These are phyloP conservation scores for Eilema griseolum DNA, from an alignment of 2,888 invertebrate species.

Conservation along the genomic window DNA sequence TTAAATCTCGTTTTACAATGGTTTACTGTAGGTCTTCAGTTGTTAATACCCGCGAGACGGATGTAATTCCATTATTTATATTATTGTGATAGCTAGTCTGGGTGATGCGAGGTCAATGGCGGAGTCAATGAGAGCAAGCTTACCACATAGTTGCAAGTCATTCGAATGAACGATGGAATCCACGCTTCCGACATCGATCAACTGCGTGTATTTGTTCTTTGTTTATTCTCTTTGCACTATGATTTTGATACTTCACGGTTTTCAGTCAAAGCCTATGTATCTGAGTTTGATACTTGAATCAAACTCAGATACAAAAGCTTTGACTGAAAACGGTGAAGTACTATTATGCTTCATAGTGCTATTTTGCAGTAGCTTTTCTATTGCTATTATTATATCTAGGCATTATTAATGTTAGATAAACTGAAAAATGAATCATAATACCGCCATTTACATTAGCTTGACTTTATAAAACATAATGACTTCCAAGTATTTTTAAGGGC, in stretches of 20 bases:
- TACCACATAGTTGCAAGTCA: conserved; percentile 79
- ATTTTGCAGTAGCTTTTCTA: neutral
- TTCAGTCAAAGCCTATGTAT: neutral
- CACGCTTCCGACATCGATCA: conserved; percentile 82
- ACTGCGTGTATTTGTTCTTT: conserved; percentile 64
- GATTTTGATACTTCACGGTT: conserved; percentile 18
- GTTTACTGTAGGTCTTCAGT: conserved; percentile 64
- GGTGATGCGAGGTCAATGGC: conserved; percentile 79
- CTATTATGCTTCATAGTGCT: no score
- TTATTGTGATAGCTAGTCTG: conserved; percentile 76
- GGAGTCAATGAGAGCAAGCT: conserved; percentile 84
- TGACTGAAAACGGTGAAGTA: conserved; percentile 5
- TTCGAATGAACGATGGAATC: conserved; percentile 78
- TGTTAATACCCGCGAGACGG: conserved; percentile 73
- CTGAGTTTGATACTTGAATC: neutral
- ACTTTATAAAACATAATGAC: conserved; percentile 5
- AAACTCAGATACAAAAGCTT: no score
- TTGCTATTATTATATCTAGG: neutral
- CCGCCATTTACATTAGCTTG: neutral
- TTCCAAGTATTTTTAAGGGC: conserved; percentile 13
- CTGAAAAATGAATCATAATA: neutral
- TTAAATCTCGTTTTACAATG: conserved; percentile 65
- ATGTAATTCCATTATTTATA: conserved; percentile 79
- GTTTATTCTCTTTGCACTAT: conserved; percentile 55
- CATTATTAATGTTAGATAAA: neutral